Percentiles rank a stretch among this genome's conserved stretches.
These are phyloP conservation scores for Isotomurus palustris DNA, from an alignment of 2,888 invertebrate species.

Conservation along the genomic window DNA sequence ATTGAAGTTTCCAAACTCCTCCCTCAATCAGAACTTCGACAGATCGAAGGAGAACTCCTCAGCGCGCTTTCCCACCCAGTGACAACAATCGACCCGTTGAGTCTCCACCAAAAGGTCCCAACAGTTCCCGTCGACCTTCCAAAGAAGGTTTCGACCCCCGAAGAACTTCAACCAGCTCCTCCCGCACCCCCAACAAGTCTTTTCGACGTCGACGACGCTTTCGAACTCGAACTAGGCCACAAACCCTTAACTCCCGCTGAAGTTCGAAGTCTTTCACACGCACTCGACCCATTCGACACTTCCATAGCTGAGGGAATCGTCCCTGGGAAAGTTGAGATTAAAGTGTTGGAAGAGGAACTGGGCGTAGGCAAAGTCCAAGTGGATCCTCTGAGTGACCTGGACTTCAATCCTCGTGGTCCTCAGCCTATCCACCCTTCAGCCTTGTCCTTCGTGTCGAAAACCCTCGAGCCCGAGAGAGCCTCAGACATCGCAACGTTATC, in stretches of 20 bases:
- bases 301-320: conserved; percentile 63
- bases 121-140: conserved; percentile 2
- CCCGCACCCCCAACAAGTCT: conserved; percentile 10
- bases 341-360: conserved; percentile 50
- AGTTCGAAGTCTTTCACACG: neutral
- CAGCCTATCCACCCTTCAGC: conserved; percentile 17
- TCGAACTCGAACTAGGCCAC: conserved; percentile 6
- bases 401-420: conserved; percentile 26
- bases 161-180: conserved; percentile 10
- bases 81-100: conserved; percentile 54
- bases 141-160: too few relatives aligned
- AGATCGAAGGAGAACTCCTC: conserved; percentile 56
- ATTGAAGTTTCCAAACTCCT: conserved; percentile 25
- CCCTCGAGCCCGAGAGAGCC: neutral
- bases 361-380: conserved; percentile 2
- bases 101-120: neutral
- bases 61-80: conserved; percentile 62
- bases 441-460: conserved; percentile 9
- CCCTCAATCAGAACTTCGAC: conserved; percentile 56
- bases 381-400: conserved; percentile 17
- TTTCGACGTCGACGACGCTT: conserved; percentile 5
- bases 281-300: conserved; percentile 76
- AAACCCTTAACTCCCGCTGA: conserved; percentile 23
- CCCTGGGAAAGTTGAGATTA: conserved; percentile 72
- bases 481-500: neutral